Evolutionary conservation across 2,113 vertebrate species (phyloP).

Genomic region (Cacatua alba): DNA sequence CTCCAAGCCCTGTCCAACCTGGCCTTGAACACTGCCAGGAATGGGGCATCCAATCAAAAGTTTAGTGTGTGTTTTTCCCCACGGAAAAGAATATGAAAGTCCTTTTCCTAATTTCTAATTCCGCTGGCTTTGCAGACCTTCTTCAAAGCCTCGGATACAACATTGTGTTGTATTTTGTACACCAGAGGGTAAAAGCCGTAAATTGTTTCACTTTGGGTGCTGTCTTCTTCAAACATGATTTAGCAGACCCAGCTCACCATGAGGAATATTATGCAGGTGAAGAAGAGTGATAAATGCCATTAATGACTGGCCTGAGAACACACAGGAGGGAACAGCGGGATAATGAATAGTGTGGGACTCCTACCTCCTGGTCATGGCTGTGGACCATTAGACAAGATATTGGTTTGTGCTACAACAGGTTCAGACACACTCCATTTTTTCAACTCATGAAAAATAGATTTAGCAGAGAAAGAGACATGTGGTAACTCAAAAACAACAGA

Average conservation of each 20-base stretch:
- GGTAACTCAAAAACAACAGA: neutral
- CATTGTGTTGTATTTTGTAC: neutral
- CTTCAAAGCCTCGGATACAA: neutral
- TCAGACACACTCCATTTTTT: neutral
- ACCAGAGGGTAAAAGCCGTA: conserved; percentile 6
- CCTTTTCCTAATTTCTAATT: neutral
- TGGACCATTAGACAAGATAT: neutral
- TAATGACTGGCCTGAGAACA: conserved; percentile 25
- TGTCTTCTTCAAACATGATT: neutral
- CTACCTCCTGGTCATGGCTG: conserved; percentile 3
- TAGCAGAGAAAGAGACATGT: neutral
- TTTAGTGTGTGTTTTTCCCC: neutral
- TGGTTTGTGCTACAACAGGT: neutral
- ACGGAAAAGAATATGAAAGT: neutral
- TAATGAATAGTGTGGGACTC: neutral
- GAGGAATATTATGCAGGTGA: neutral
- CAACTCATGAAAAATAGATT: neutral
- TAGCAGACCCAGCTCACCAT: neutral
- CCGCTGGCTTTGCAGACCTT: neutral
- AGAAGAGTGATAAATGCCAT: conserved; percentile 24
- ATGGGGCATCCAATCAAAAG: neutral
- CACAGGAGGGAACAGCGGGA: fast-evolving
- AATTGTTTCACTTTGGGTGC: neutral
- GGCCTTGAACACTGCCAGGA: neutral
- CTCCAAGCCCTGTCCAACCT: neutral